Evolutionary conservation across 2,888 invertebrate species (phyloP), one percentile per base, ranked within the genome.

Genomic region (Elmis aenea): DNA sequence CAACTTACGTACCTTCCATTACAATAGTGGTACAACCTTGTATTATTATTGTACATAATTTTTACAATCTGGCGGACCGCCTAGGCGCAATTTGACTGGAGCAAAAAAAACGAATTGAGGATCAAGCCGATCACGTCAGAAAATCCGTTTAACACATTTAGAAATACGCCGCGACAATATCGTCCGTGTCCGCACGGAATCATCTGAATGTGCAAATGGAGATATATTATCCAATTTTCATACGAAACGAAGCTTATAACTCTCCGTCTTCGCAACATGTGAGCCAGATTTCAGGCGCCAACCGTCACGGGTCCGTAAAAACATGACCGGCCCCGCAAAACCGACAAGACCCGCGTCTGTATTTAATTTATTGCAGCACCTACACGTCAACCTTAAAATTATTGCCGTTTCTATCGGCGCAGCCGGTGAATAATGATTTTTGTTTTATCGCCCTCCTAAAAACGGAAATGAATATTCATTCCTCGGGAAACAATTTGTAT

Each of bases 291-390:
- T 46, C 46, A 49, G 49, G 47, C 48, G 54, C 50, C 51, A 48
- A 45, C 46, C 54, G 50, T 52, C 52, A 52, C 38, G 39, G 46
- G 48, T 43, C 45, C 42, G 47, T 48, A 48, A 53, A 53, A 54
- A 54, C 54, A 54, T 48, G 53, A 49, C 49, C 49, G 45, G 50
- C 45, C 45, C 50, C 46, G 49, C 48, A 50, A 52, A 46, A 44
- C 33, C 49, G 44, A 46, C 52, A 54, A 51, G 51, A 49, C 50
- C 55, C 55, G 44, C 54, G 56, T 50, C 55, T 53, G 57, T 57
- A 46, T 52, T 55, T 59, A 59, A 58, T 59, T 59, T 58, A 59
- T 56, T 26, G 46, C 50, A 37, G 42, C 50, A 55, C 53, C 51
- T 52, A 48, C 41, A 50, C 54, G 55, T 52, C 52, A 51, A 45